Evolutionary conservation across 2,113 vertebrate genomes (phyloP).

Genomic region (Hemicordylus capensis): DNA sequence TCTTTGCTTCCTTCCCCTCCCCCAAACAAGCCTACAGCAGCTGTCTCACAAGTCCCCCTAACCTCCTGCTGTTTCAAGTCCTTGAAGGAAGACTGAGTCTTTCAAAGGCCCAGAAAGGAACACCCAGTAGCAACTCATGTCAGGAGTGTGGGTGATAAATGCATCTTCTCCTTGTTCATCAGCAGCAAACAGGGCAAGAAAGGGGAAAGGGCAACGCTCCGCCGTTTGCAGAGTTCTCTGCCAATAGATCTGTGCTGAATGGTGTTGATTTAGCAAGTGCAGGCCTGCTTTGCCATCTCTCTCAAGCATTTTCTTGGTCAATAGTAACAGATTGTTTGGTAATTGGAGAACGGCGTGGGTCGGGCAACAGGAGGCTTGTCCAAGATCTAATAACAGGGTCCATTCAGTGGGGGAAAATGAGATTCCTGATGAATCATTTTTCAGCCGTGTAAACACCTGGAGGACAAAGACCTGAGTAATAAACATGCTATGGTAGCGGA

Average conservation of each 20-base stretch:
- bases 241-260: not conserved
- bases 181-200: not conserved
- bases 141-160: not conserved
- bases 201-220: not conserved
- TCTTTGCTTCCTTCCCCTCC: not conserved
- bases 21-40: not conserved
- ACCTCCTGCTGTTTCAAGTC: not conserved
- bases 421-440: conserved; percentile 33
- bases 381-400: conserved; percentile 29
- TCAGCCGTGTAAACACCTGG: conserved; percentile 41
- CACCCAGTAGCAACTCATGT: not conserved
- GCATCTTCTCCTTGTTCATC: not conserved
- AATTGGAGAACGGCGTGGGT: conserved; percentile 38
- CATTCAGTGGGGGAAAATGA: conserved; percentile 10
- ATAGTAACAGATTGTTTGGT: conserved; percentile 75
- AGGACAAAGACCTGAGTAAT: conserved; percentile 43
- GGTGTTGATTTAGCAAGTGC: conserved; percentile 65
- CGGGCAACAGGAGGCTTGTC: conserved; percentile 39
- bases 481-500: conserved; percentile 10
- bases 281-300: conserved; percentile 69
- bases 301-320: conserved; percentile 62
- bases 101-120: not conserved
- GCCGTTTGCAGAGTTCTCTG: not conserved
- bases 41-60: not conserved
- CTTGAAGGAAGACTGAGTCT: not conserved